Evolutionary conservation across 2,797 vertebrate species (phyloP).

Genomic region (Sebastolobus alascanus): DNA sequence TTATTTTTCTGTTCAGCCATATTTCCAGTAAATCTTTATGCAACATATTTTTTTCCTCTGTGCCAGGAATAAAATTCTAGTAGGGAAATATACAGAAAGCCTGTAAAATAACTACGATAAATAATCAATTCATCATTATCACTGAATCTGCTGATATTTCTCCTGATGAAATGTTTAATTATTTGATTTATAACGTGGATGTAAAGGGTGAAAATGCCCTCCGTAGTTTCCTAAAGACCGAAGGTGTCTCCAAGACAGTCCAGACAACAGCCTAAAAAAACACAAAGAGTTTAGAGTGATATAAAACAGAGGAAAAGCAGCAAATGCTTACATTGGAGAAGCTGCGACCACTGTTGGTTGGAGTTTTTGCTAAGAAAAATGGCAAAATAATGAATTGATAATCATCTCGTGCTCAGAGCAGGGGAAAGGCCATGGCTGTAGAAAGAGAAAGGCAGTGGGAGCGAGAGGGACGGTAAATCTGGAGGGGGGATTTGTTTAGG

Average conservation of each 20-base stretch:
- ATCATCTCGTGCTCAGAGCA: neutral
- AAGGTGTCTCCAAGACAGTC: neutral
- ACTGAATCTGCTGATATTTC: no score
- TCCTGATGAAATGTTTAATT: rapidly evolving
- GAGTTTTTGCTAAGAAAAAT: neutral
- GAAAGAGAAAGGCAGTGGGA: neutral
- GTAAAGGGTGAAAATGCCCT: no score
- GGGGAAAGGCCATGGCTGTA: neutral
- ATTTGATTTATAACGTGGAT: neutral
- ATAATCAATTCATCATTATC: no score
- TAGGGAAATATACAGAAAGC: no score
- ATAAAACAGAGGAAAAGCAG: neutral
- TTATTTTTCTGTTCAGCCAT: no score
- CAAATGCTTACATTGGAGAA: neutral
- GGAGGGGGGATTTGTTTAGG: neutral
- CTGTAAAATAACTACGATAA: no score
- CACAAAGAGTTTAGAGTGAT: neutral
- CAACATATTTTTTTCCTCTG: no score
- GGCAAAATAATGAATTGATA: neutral
- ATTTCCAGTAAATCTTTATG: no score
- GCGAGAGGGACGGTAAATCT: neutral
- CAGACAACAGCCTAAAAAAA: neutral
- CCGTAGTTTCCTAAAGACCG: neutral
- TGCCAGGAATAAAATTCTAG: no score
- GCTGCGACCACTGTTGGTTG: neutral